These are phyloP conservation scores for Gymnocheta viridis DNA, from an alignment of 2,888 invertebrate genomes.

Conservation along the genomic window DNA sequence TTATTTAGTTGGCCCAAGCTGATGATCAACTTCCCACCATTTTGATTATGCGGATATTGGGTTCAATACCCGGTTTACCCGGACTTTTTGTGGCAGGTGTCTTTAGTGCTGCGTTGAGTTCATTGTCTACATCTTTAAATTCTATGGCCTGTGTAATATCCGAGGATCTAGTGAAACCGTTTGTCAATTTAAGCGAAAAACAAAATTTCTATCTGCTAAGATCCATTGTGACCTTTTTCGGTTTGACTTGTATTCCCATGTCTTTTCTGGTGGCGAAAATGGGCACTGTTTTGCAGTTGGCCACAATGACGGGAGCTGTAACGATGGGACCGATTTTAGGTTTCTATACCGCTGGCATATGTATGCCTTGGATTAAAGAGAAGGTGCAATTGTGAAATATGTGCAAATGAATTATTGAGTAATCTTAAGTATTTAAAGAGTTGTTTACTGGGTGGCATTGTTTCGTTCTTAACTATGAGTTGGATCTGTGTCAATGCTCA, in stretches of 20 bases:
- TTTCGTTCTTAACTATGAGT: slow-evolving; percentile 85
- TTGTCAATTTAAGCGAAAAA: slow-evolving; percentile 84
- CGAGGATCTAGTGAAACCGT: slow-evolving; percentile 89
- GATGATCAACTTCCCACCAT: slow-evolving; percentile 92
- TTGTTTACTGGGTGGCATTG: slow-evolving; percentile 86
- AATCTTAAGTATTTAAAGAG: slow-evolving; percentile 82
- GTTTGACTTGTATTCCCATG: slow-evolving; percentile 85
- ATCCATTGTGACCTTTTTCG: slow-evolving; percentile 86
- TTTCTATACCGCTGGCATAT: slow-evolving; percentile 87
- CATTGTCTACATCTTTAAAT: slow-evolving; percentile 90
- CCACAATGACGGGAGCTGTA: slow-evolving; percentile 85
- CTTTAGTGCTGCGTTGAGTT: slow-evolving; percentile 94
- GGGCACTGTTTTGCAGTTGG: slow-evolving; percentile 86
- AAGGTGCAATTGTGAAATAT: slow-evolving; percentile 81
- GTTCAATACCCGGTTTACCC: slow-evolving; percentile 89
- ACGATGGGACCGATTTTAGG: slow-evolving; percentile 87
- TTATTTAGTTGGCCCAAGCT: slow-evolving; percentile 87
- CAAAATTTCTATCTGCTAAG: slow-evolving; percentile 85
- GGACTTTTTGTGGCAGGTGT: slow-evolving; percentile 95
- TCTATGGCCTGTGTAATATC: slow-evolving; percentile 91
- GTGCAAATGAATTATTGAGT: background rate
- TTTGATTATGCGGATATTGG: slow-evolving; percentile 92
- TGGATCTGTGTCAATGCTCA: slow-evolving; percentile 89
- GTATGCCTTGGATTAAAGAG: slow-evolving; percentile 86
- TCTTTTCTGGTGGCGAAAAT: slow-evolving; percentile 88